Evolutionary conservation across 1,140 invertebrate species (phyloP).

Genomic region (Oscheius sp.): DNA sequence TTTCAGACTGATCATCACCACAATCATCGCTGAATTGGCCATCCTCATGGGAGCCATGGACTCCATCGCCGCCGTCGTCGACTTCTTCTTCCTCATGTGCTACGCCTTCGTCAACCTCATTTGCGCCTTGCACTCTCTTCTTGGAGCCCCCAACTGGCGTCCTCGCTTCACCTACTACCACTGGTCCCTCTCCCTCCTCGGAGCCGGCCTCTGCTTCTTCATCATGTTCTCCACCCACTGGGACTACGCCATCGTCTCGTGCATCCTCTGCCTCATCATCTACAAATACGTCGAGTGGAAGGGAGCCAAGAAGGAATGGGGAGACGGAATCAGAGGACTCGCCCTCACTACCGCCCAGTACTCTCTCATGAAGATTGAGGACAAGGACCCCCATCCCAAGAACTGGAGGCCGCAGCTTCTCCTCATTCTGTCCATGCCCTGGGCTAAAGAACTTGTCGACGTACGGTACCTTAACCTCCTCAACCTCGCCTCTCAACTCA

Average conservation of each 20-base stretch:
- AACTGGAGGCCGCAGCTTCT: slow-evolving; percentile 59
- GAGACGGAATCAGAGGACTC: slow-evolving; percentile 94
- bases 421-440: slow-evolving; percentile 56
- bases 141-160: slow-evolving; percentile 92
- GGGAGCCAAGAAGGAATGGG: slow-evolving; percentile 99
- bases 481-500: slow-evolving; percentile 56
- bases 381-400: slow-evolving; percentile 59
- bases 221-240: slow-evolving; percentile 99
- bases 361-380: slow-evolving; percentile 69
- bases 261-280: slow-evolving; percentile 86
- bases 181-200: slow-evolving; percentile 89
- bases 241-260: slow-evolving; percentile 93
- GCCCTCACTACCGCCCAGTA: slow-evolving; percentile 92
- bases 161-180: slow-evolving; percentile 97
- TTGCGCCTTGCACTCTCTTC: slow-evolving; percentile 90
- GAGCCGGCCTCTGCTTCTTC: slow-evolving; percentile 87
- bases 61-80: slow-evolving; percentile 57
- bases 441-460: slow-evolving; percentile 55
- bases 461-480: slow-evolving; percentile 55
- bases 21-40: slow-evolving; percentile 72
- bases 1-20: slow-evolving; percentile 74
- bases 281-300: slow-evolving; percentile 99
- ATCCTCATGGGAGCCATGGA: slow-evolving; percentile 60
- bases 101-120: slow-evolving; percentile 99
- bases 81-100: slow-evolving; percentile 94